These are phyloP conservation scores for Apostichopus parvimensis DNA, from an alignment of 35 echinoderm and acorn worm genomes.

Conservation along the genomic window DNA sequence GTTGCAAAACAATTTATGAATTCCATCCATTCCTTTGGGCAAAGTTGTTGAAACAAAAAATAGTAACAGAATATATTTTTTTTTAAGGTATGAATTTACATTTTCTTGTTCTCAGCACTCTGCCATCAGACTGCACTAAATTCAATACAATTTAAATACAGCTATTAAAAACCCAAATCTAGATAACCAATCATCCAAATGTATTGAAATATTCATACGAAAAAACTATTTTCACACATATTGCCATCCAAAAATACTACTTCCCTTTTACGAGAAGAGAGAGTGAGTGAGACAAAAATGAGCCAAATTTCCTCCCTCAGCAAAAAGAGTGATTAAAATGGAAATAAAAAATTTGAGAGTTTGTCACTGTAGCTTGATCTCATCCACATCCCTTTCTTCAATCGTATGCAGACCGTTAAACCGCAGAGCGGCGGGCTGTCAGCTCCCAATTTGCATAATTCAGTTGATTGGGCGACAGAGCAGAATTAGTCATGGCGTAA, in stretches of 20 bases:
- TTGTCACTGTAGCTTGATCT: slow-evolving; percentile 1
- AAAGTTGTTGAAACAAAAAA: too few species aligned
- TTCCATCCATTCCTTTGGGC: too few species aligned
- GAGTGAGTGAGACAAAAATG: background rate
- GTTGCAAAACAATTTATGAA: too few species aligned
- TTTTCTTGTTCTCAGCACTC: too few species aligned
- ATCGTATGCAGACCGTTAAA: background rate
- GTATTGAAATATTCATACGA: background rate
- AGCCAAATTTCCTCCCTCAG: background rate
- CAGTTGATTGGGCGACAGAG: slow-evolving; percentile 35
- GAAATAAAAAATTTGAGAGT: background rate
- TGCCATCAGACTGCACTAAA: too few species aligned
- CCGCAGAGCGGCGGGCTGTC: slow-evolving; percentile 24
- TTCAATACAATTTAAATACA: too few species aligned
- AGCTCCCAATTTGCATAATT: slow-evolving; percentile 34
- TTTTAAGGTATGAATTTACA: too few species aligned
- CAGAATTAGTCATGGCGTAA: slow-evolving; percentile 28
- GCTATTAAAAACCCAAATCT: too few species aligned
- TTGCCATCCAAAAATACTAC: background rate
- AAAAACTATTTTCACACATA: background rate
- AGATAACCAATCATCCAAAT: background rate
- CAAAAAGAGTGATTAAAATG: background rate
- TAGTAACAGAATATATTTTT: too few species aligned
- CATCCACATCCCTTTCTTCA: background rate
- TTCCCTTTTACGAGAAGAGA: background rate